phyloP scores from a whole-genome alignment of 2,888 invertebrate species.

The Gymnoscelis rufifasciata region DNA sequence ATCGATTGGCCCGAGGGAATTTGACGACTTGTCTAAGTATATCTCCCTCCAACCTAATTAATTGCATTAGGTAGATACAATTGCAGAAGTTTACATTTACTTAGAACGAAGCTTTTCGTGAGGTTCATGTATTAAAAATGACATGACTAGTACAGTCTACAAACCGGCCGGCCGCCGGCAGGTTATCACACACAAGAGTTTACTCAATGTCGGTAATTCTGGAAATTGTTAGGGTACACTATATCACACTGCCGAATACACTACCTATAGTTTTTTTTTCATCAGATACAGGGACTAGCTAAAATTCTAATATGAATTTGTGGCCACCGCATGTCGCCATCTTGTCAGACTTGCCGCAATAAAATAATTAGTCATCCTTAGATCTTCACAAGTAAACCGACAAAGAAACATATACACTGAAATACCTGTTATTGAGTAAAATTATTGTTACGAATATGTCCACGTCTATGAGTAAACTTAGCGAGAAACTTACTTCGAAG shows the following conservation, averaged over 20 bases:
- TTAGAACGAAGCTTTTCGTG: too few species aligned
- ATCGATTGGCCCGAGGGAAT: too few species aligned
- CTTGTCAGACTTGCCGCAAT: constrained; percentile 73
- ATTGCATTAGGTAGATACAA: too few species aligned
- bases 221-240: too few species aligned
- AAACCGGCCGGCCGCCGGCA: constrained; percentile 33
- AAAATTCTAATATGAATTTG: constrained; percentile 47
- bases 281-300: constrained; percentile 11
- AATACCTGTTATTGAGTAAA: constrained; percentile 31
- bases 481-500: constrained; percentile 90
- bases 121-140: too few species aligned
- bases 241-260: too few species aligned
- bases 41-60: too few species aligned
- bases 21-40: too few species aligned
- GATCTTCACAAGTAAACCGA: constrained; percentile 41
- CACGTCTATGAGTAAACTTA: constrained; percentile 44
- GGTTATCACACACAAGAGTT: background rate
- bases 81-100: too few species aligned
- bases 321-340: constrained; percentile 77
- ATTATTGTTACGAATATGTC: constrained; percentile 41
- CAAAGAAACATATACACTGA: constrained; percentile 38
- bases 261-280: too few species aligned
- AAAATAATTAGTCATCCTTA: constrained; percentile 58
- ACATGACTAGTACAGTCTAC: too few species aligned
- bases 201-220: too few species aligned